Percentiles rank a stretch among this genome's conserved stretches.
Evolutionary conservation across 92 coral and sea anemone genomes (phyloP).

Genomic region (Umimayanthus kanabou): DNA sequence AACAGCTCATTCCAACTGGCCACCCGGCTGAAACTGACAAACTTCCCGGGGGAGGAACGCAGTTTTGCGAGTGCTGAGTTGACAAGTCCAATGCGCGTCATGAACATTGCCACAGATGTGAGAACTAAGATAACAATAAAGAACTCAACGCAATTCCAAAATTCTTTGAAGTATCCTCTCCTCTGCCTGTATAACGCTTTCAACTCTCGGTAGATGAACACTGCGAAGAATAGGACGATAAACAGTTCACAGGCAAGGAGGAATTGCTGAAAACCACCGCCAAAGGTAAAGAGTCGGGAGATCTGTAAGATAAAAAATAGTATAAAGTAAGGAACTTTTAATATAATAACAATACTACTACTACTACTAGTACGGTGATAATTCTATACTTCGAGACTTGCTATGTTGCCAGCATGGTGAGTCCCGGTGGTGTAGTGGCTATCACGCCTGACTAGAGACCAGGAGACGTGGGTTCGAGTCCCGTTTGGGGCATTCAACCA

Average conservation of each 20-base stretch:
- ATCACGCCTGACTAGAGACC: too few relatives aligned
- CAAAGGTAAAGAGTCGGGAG: conserved; percentile 89
- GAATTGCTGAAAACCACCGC: conserved; percentile 82
- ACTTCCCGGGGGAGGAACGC: conserved; percentile 60
- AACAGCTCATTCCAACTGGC: conserved; percentile 86
- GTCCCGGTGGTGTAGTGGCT: too few relatives aligned
- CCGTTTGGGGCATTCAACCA: too few relatives aligned
- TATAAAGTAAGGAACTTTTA: neutral
- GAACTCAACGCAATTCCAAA: conserved; percentile 90
- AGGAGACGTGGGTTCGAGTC: too few relatives aligned
- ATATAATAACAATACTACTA: neutral
- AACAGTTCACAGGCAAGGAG: conserved; percentile 76
- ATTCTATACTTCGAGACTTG: too few relatives aligned
- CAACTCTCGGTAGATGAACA: conserved; percentile 85
- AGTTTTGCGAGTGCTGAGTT: conserved; percentile 63
- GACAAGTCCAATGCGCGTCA: conserved; percentile 75
- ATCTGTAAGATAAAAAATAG: conserved; percentile 26
- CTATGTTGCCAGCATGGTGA: too few relatives aligned
- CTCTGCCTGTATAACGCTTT: conserved; percentile 81
- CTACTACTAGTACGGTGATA: too few relatives aligned
- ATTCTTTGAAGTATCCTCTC: conserved; percentile 72
- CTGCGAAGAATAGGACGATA: conserved; percentile 76
- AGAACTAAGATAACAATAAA: conserved; percentile 68
- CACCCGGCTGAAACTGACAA: conserved; percentile 83
- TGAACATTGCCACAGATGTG: conserved; percentile 79